Base-by-base conservation (phyloP, 2,797 vertebrate genomes). In the Varecia variegata region DNA sequence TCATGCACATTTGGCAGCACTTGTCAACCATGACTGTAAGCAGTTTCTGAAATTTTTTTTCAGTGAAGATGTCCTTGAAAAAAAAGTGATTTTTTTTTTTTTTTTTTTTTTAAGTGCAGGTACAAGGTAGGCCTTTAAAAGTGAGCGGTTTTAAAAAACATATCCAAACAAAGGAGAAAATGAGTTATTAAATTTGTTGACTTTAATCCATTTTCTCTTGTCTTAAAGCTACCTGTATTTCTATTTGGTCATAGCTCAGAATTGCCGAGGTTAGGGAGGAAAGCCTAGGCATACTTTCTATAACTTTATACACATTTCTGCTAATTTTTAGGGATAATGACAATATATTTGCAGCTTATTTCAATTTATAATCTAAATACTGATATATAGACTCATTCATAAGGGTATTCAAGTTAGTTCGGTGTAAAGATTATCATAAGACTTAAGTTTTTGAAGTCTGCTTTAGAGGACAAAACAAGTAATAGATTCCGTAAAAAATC, bases 1-100 rank as follows among this genome's bases (percentile, higher is more conserved):
- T 87, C 99, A 99, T 1, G 99, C 99, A 47, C 99, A 99, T 96
- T 98, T 99, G 40, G 99, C 99, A 85, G 99, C 99, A n/a, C 99
- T 99, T 4, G 99, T 99, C 92, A 99, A 99, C 98, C 99, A 99
- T 40, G 99, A 99, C 95, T 99, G 99, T 99, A 98, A 99, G 99
- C 98, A 92, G 86, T 88, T 90, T 92, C 38, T 96, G 2, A 73
- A 54, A 80, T 92, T 93, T 80, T 80, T 79, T 93, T 92, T 77
- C 40, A n/a, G 27, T 65, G 10, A 97, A 45, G 21, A 91, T 70
- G 25, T 47, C 23, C 17, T 88, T 58, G 38, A 76, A 60, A 80
- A 80, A 91, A 84, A 84, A 79, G 20, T 54, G 20, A 32, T 32
- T 47, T 47, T 45, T 74, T 32, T 43, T 13, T 43, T 40, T 25